Conservation (phyloP, 2,797 vertebrate species). For the Propithecus perrieri region DNA sequence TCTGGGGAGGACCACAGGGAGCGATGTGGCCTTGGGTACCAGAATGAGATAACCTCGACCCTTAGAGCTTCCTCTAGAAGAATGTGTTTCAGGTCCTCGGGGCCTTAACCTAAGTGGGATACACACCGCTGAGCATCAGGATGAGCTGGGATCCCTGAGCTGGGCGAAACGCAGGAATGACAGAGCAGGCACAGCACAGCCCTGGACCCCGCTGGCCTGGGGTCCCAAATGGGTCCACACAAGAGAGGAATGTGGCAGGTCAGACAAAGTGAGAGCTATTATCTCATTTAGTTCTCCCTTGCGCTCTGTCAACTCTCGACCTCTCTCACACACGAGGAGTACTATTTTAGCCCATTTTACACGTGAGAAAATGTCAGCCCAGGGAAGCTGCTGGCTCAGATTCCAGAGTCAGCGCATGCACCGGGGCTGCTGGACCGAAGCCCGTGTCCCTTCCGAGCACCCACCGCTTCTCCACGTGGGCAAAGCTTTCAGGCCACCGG, state of each 20-base stretch:
- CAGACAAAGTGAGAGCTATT: background rate
- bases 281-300: background rate
- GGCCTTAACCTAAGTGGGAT: background rate
- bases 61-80: background rate
- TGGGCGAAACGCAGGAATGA: accelerated
- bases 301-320: background rate
- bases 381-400: background rate
- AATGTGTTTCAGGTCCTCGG: background rate
- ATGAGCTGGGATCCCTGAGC: background rate
- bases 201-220: background rate
- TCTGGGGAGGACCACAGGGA: background rate
- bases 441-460: too few relatives aligned
- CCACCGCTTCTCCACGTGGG: background rate
- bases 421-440: background rate
- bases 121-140: background rate
- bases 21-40: accelerated
- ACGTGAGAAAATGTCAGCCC: background rate
- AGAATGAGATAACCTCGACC: background rate
- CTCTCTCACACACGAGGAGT: background rate
- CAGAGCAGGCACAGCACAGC: too few relatives aligned
- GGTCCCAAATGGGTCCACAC: background rate
- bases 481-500: background rate
- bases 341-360: background rate
- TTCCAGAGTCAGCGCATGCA: background rate
- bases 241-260: background rate